phyloP scores from a whole-genome alignment of 1,140 invertebrate species.

The Bombus ignitus region DNA sequence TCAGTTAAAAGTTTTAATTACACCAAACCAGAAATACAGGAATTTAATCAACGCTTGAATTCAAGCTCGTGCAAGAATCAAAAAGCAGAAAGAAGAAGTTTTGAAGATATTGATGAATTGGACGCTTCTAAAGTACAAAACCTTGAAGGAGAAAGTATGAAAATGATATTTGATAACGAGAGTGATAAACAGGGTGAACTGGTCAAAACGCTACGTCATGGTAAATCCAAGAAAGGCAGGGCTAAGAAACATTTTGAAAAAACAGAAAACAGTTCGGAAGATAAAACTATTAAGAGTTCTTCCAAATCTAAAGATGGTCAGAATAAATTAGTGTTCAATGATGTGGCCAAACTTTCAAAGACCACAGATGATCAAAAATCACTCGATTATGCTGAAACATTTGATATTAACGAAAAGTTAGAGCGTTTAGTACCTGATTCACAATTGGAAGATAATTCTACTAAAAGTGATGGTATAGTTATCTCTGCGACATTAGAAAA shows the following conservation, averaged over 20 bases:
- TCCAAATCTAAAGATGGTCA: constrained; percentile 6
- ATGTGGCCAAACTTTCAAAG: background rate
- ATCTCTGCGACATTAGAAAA: no score
- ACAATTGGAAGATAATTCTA: background rate
- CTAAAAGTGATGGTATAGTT: background rate
- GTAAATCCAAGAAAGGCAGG: background rate
- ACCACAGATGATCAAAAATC: background rate
- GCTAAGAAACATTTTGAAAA: background rate
- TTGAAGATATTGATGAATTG: background rate
- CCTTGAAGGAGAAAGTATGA: background rate
- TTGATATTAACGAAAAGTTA: background rate
- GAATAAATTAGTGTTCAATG: background rate
- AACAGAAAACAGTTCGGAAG: background rate
- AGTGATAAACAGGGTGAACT: background rate
- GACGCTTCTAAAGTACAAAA: background rate
- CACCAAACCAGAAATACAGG: background rate
- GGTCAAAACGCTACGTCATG: background rate
- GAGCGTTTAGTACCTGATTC: background rate
- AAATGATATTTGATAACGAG: no score
- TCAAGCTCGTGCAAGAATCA: no score
- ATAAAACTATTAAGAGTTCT: background rate
- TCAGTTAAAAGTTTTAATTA: background rate
- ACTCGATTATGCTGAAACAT: background rate
- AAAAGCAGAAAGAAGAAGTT: background rate
- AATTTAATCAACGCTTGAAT: background rate